These are phyloP conservation scores for Lacerta viridis DNA, from an alignment of 2,797 vertebrate genomes.

Conservation along the genomic window DNA sequence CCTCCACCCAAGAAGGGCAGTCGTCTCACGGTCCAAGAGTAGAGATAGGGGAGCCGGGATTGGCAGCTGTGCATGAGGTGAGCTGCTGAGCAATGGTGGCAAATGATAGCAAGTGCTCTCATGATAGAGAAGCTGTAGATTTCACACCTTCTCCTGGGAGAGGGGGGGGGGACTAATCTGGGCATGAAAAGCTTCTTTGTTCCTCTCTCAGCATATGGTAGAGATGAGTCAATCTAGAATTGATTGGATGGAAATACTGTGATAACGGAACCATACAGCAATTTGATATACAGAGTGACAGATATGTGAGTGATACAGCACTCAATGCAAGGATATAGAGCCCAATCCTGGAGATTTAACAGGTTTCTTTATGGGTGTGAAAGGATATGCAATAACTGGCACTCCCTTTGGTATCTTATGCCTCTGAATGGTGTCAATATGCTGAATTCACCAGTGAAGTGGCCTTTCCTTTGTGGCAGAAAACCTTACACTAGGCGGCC, in stretches of 20 bases:
- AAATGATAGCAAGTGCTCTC: not conserved
- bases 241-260: not conserved
- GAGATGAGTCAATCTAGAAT: not conserved
- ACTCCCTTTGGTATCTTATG: not conserved
- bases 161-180: not conserved
- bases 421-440: not conserved
- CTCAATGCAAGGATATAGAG: not conserved
- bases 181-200: not conserved
- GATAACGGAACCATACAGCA: not conserved
- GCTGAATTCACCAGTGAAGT: not conserved
- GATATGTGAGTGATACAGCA: not conserved
- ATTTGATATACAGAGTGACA: not conserved
- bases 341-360: slow-evolving; percentile 28
- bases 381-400: not conserved
- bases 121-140: not conserved
- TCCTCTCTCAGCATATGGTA: not conserved
- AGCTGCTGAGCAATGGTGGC: not conserved
- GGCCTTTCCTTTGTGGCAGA: not conserved
- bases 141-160: too few species aligned
- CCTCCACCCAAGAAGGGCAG: not conserved
- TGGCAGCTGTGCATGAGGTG: not conserved
- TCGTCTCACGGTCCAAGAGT: not conserved
- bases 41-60: not conserved
- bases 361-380: slow-evolving; percentile 60
- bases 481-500: not conserved